Conservation (phyloP, 2,888 invertebrate species). For the Miltochrista miniata region DNA sequence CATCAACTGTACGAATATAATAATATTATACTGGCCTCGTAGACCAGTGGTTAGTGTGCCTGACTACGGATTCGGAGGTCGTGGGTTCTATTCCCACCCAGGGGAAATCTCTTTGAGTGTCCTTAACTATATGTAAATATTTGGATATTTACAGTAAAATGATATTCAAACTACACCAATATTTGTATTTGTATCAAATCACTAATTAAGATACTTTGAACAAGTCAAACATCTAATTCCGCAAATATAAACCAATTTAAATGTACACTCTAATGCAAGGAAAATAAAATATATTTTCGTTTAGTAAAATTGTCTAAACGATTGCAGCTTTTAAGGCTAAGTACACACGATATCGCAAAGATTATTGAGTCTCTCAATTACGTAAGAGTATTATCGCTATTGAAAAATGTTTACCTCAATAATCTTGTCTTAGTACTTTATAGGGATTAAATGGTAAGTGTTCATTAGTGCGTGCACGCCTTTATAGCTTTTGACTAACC, state of each 20-base stretch:
- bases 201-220: constrained; percentile 38
- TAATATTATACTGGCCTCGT: too few species aligned
- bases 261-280: background rate
- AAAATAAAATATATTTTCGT: constrained; percentile 14
- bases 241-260: constrained; percentile 21
- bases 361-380: constrained; percentile 39
- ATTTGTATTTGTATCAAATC: constrained; percentile 20
- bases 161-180: too few species aligned
- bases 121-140: too few species aligned
- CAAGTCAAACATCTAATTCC: constrained; percentile 38
- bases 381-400: constrained; percentile 39
- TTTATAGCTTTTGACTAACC: constrained; percentile 6
- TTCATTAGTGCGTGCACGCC: constrained; percentile 34
- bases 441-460: constrained; percentile 38
- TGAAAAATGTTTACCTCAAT: constrained; percentile 33
- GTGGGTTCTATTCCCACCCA: too few species aligned
- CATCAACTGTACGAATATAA: constrained; percentile 3
- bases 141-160: too few species aligned
- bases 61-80: too few species aligned
- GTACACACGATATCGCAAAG: constrained; percentile 37
- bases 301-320: constrained; percentile 21
- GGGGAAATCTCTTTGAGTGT: too few species aligned
- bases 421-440: constrained; percentile 32
- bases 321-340: constrained; percentile 37
- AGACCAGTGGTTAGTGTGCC: too few species aligned